Percentiles rank a stretch among this genome's conserved stretches.
Evolutionary conservation across 2,888 invertebrate genomes (phyloP).

Genomic region (Molanna angustata): DNA sequence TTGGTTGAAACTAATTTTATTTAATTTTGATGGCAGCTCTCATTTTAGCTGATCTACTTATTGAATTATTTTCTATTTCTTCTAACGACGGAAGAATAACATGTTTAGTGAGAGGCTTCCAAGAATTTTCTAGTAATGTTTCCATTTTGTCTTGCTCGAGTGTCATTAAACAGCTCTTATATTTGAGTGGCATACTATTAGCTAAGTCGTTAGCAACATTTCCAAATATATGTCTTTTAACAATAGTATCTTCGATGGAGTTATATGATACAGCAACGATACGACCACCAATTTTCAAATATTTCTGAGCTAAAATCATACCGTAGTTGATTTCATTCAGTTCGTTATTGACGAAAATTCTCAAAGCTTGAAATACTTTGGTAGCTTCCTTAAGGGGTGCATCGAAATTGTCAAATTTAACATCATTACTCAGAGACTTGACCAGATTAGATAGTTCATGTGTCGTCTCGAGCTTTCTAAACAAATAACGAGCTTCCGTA

Average conservation of each 20-base stretch:
- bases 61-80: conserved; percentile 76
- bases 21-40: conserved; percentile 76
- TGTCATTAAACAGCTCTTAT: conserved; percentile 59
- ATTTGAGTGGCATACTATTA: conserved; percentile 70
- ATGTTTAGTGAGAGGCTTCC: conserved; percentile 79
- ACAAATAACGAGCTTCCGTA: conserved; percentile 75
- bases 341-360: conserved; percentile 96
- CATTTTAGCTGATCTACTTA: conserved; percentile 86
- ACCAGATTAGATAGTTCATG: conserved; percentile 76
- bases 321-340: conserved; percentile 92
- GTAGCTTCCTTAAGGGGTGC: conserved; percentile 80
- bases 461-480: conserved; percentile 77
- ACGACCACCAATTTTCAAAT: conserved; percentile 74
- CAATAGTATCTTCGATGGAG: conserved; percentile 89
- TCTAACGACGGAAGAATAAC: conserved; percentile 70
- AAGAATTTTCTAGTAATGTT: conserved; percentile 62
- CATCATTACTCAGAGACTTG: conserved; percentile 57
- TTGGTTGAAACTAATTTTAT: too few relatives aligned
- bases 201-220: conserved; percentile 70
- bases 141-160: conserved; percentile 61
- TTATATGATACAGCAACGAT: conserved; percentile 86
- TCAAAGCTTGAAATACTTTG: conserved; percentile 87
- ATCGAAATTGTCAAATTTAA: conserved; percentile 68
- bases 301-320: conserved; percentile 72
- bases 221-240: conserved; percentile 84